These are phyloP conservation scores for Fragum whitleyi DNA, from an alignment of 2,888 invertebrate genomes.

Conservation along the genomic window DNA sequence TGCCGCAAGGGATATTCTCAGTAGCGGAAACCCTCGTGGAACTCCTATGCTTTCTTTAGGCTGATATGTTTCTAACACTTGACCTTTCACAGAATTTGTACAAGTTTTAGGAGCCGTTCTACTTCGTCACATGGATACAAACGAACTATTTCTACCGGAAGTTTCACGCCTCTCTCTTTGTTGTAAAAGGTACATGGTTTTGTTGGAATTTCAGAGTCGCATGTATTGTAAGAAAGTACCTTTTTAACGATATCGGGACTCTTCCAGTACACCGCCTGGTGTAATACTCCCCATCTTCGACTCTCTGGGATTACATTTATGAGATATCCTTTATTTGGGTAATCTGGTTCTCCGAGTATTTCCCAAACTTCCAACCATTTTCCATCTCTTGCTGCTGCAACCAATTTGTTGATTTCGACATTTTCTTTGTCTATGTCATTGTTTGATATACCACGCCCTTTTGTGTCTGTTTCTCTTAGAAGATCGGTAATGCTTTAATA, in stretches of 20 bases:
- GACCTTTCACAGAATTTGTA: slow-evolving; percentile 2
- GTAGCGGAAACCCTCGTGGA: slow-evolving; percentile 39
- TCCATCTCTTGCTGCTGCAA: slow-evolving; percentile 58
- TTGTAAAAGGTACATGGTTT: slow-evolving; percentile 61
- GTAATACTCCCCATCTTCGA: slow-evolving; percentile 63
- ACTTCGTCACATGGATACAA: slow-evolving; percentile 43
- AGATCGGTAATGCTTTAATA: too few species aligned
- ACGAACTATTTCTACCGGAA: slow-evolving; percentile 55
- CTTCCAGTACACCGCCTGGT: slow-evolving; percentile 65
- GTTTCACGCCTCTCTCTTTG: slow-evolving; percentile 45
- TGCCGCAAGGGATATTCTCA: slow-evolving; percentile 57
- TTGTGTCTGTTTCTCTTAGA: too few species aligned
- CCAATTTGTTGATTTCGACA: slow-evolving; percentile 34
- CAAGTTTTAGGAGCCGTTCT: slow-evolving; percentile 17
- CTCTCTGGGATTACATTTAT: slow-evolving; percentile 64
- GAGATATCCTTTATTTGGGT: slow-evolving; percentile 47
- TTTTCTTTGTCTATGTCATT: slow-evolving; percentile 53
- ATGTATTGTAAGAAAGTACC: slow-evolving; percentile 41
- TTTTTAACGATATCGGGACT: slow-evolving; percentile 36
- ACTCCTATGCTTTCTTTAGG: slow-evolving; percentile 1
- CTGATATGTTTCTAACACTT: slow-evolving; percentile 49
- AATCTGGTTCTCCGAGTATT: slow-evolving; percentile 53
- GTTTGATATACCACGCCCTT: neutral
- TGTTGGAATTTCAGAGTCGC: slow-evolving; percentile 50
- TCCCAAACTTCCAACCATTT: slow-evolving; percentile 53